These are phyloP conservation scores for Seladonia tumulorum DNA, from an alignment of 2,888 invertebrate species.

Conservation along the genomic window DNA sequence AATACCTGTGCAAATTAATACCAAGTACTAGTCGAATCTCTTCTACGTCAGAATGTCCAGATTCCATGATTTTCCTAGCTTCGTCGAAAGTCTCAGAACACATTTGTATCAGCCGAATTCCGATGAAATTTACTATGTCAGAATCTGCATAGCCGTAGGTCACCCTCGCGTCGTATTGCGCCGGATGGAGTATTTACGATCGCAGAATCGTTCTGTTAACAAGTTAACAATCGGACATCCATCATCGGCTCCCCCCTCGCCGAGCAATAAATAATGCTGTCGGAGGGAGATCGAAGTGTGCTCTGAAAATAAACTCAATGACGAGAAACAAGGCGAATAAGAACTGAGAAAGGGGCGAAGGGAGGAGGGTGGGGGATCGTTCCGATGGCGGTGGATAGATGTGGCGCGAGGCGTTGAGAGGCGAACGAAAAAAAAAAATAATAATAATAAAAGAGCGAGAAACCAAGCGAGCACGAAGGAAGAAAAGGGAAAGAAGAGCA, in stretches of 20 bases:
- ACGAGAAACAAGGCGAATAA: slow-evolving; percentile 33
- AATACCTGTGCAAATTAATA: too few relatives aligned
- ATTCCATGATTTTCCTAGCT: background rate
- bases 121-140: background rate
- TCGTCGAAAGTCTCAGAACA: background rate
- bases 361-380: background rate
- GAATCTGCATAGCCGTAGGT: background rate
- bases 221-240: slow-evolving; percentile 11
- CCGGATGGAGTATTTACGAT: background rate
- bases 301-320: slow-evolving; percentile 7
- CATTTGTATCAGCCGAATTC: background rate
- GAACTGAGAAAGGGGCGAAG: background rate
- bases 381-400: slow-evolving; percentile 44
- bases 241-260: slow-evolving; percentile 4
- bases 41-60: too few relatives aligned
- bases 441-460: background rate
- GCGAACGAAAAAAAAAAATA: slow-evolving; percentile 45
- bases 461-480: background rate
- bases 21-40: too few relatives aligned
- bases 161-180: background rate
- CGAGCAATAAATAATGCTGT: slow-evolving; percentile 26
- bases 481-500: slow-evolving; percentile 38
- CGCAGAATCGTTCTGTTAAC: slow-evolving; percentile 4
- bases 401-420: slow-evolving; percentile 45
- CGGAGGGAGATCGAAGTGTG: slow-evolving; percentile 14